These are phyloP conservation scores for Dasypus novemcinctus DNA, from an alignment of 2,113 vertebrate genomes.

Conservation along the genomic window DNA sequence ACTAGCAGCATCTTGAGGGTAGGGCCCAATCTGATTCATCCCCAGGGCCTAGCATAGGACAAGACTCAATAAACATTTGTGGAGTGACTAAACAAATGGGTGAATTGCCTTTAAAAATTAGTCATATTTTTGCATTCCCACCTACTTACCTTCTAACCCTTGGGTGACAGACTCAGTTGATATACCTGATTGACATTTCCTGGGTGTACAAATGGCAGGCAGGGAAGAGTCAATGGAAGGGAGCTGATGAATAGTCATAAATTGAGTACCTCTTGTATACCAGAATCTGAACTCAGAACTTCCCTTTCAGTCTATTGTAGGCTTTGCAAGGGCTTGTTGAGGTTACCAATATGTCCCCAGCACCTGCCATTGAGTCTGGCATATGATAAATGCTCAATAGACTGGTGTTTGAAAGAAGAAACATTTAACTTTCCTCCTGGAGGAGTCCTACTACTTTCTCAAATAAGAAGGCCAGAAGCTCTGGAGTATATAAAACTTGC, in stretches of 20 bases:
- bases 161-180: not conserved
- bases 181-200: constrained; percentile 31
- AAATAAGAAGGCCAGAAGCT: no score
- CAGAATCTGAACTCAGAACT: not conserved
- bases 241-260: not conserved
- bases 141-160: not conserved
- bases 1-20: constrained; percentile 38
- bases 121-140: not conserved
- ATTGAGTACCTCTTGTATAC: not conserved
- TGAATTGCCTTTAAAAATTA: not conserved
- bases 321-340: not conserved
- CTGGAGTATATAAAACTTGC: no score
- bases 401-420: not conserved
- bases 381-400: not conserved
- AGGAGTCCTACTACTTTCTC: no score
- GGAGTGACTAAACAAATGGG: not conserved
- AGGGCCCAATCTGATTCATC: constrained; percentile 20
- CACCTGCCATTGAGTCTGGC: no score
- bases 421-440: no score
- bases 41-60: not conserved
- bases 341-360: rapidly evolving
- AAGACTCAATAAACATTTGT: not conserved
- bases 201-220: not conserved
- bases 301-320: rapidly evolving
- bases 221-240: rapidly evolving